Percentiles rank a stretch among this genome's conserved stretches.
Conservation (phyloP, 2,113 vertebrate genomes). For the Nesoenas mayeri region DNA sequence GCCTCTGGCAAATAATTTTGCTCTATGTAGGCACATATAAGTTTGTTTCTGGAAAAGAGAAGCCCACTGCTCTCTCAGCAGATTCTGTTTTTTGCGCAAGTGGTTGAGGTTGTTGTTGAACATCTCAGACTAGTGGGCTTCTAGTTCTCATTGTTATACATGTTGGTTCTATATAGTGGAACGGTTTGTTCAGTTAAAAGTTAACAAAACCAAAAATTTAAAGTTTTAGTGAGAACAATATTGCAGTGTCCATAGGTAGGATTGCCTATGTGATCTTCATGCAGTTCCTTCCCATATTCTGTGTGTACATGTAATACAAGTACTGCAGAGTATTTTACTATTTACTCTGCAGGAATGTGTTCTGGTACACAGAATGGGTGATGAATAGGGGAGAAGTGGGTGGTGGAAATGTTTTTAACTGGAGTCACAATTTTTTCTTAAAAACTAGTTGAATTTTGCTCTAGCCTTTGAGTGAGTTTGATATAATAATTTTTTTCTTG, state of each 20-base stretch:
- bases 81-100: background rate
- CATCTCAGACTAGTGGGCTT: background rate
- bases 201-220: background rate
- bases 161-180: background rate
- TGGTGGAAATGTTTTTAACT: background rate
- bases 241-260: background rate
- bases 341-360: background rate
- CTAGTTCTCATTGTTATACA: background rate
- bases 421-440: background rate
- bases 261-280: background rate
- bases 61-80: background rate
- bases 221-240: background rate
- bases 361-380: background rate
- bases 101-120: background rate
- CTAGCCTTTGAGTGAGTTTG: background rate
- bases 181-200: background rate
- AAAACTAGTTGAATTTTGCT: background rate
- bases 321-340: background rate
- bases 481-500: background rate
- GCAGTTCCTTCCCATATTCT: background rate
- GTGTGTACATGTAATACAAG: background rate
- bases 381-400: background rate
- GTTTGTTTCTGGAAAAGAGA: background rate
- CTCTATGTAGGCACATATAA: background rate
- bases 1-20: background rate